Evolutionary conservation across 2,797 vertebrate species (phyloP).

Genomic region (Lycodopsis pacificus): DNA sequence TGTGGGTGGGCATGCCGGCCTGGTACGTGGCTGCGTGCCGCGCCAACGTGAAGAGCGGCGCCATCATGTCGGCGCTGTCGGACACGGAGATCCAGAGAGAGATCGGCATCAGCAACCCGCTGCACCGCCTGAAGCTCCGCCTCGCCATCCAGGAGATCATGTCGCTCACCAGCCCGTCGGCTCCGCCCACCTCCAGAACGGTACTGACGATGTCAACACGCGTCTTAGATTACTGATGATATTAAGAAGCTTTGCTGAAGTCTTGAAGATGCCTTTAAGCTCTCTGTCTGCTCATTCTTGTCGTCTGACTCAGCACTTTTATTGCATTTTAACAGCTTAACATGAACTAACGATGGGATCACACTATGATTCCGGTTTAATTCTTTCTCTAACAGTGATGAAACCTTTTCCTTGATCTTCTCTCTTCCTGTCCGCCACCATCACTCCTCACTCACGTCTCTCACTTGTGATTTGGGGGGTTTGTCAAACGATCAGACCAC

Average conservation of each 20-base stretch:
- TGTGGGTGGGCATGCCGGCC: slow-evolving; percentile 99
- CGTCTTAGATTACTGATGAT: neutral
- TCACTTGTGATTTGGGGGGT: slow-evolving; percentile 60
- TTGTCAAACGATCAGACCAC: slow-evolving; percentile 89
- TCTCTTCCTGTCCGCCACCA: slow-evolving; percentile 72
- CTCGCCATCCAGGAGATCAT: slow-evolving; percentile 98
- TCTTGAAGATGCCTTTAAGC: neutral
- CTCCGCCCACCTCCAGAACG: slow-evolving; percentile 96
- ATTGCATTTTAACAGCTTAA: slow-evolving; percentile 40
- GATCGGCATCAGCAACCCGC: slow-evolving; percentile 96
- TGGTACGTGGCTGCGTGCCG: slow-evolving; percentile 98
- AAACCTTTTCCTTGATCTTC: slow-evolving; percentile 81
- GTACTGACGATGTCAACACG: slow-evolving; percentile 70
- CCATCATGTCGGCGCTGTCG: slow-evolving; percentile 97
- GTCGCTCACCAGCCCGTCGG: slow-evolving; percentile 96
- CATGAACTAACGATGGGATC: slow-evolving; percentile 44
- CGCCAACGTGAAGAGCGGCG: slow-evolving; percentile 97
- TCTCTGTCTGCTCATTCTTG: neutral
- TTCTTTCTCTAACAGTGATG: slow-evolving; percentile 45
- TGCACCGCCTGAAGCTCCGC: slow-evolving; percentile 94
- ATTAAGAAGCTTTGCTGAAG: neutral
- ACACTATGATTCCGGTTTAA: neutral
- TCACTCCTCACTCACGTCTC: slow-evolving; percentile 39
- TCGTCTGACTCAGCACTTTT: slow-evolving; percentile 40
- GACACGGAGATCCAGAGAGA: slow-evolving; percentile 98